phyloP scores from a whole-genome alignment of 2,113 vertebrate genomes.

The Sander lucioperca region DNA sequence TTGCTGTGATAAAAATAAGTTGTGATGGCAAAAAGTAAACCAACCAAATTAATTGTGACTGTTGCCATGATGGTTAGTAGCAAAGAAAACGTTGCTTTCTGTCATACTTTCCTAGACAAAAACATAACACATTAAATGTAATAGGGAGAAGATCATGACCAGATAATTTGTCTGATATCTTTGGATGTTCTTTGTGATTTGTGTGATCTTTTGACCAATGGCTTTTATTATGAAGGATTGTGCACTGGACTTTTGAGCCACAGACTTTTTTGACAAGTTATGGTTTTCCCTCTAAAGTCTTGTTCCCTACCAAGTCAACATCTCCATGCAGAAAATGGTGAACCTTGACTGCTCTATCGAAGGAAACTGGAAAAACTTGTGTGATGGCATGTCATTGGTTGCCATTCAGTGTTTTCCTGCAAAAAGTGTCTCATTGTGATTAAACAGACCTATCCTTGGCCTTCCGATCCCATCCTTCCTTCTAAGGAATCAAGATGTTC shows the following conservation, averaged over 20 bases:
- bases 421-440: conserved; percentile 23
- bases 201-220: neutral
- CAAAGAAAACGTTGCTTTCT: neutral
- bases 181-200: conserved; percentile 4
- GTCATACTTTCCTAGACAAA: neutral
- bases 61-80: neutral
- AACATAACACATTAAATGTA: conserved; percentile 9
- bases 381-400: conserved; percentile 49
- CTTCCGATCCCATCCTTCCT: conserved; percentile 21
- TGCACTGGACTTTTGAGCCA: neutral
- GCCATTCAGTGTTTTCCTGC: neutral
- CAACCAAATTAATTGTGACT: conserved; percentile 1
- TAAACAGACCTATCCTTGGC: conserved; percentile 43
- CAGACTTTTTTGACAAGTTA: conserved; percentile 25
- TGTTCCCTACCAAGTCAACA: conserved; percentile 49
- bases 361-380: conserved; percentile 32
- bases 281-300: conserved; percentile 27
- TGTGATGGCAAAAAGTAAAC: neutral
- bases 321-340: conserved; percentile 58
- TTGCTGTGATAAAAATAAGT: neutral
- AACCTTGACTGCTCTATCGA: conserved; percentile 62
- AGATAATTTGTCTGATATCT: neutral
- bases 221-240: conserved; percentile 6
- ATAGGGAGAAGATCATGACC: neutral
- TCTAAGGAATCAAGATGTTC: conserved; percentile 53